These are phyloP conservation scores for Xyliphius kryptos DNA, from an alignment of 2,113 vertebrate species.

Conservation along the genomic window DNA sequence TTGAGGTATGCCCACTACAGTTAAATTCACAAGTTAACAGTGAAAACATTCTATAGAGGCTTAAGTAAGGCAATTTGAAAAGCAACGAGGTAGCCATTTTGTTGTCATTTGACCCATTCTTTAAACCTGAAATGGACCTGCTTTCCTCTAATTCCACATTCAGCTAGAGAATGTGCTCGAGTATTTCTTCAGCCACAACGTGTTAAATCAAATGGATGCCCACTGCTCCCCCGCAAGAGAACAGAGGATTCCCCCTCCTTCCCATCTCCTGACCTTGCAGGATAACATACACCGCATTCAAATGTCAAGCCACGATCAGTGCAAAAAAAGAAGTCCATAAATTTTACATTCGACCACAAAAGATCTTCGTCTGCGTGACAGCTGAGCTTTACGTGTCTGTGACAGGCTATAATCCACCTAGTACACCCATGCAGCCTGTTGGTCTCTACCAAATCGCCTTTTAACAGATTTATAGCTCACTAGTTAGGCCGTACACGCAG, in stretches of 20 bases:
- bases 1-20: too few relatives aligned
- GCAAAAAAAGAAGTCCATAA: neutral
- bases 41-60: too few relatives aligned
- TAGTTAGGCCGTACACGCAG: neutral
- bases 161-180: neutral
- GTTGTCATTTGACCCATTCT: too few relatives aligned
- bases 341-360: neutral
- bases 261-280: conserved; percentile 50
- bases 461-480: neutral
- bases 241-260: conserved; percentile 40
- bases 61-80: too few relatives aligned
- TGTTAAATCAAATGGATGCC: conserved; percentile 27
- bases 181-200: neutral
- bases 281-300: neutral
- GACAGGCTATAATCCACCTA: neutral
- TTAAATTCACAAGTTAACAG: too few relatives aligned
- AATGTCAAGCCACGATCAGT: neutral
- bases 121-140: too few relatives aligned
- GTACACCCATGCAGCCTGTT: neutral
- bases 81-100: too few relatives aligned
- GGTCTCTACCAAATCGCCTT: neutral
- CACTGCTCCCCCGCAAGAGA: conserved; percentile 31
- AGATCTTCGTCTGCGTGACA: neutral
- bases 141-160: neutral
- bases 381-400: neutral